Conservation (phyloP, 2,797 vertebrate genomes). For the Trachops cirrhosus region DNA sequence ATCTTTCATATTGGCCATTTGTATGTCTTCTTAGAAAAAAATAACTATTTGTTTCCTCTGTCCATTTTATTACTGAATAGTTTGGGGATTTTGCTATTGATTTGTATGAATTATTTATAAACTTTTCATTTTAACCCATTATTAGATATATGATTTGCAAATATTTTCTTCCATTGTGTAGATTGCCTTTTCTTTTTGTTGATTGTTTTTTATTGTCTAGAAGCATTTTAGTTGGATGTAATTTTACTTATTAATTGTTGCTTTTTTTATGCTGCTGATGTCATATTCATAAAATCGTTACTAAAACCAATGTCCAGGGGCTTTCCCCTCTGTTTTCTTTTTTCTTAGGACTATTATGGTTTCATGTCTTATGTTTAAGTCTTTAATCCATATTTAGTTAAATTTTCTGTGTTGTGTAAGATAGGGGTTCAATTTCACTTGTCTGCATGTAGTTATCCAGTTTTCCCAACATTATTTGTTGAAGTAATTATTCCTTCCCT, state of each 20-base stretch:
- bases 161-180: neutral
- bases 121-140: neutral
- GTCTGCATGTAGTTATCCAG: neutral
- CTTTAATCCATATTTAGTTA: neutral
- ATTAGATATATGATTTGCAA: neutral
- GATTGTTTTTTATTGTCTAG: neutral
- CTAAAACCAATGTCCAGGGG: neutral
- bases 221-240: neutral
- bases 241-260: neutral
- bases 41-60: neutral
- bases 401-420: neutral
- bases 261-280: neutral
- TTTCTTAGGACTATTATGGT: neutral
- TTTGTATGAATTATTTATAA: neutral
- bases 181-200: neutral
- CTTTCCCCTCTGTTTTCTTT: neutral
- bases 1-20: neutral
- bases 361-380: neutral
- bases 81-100: neutral
- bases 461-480: neutral
- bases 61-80: neutral
- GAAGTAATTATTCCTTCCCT: neutral
- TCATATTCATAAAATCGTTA: neutral
- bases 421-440: neutral
- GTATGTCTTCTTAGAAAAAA: neutral